These are phyloP conservation scores for Poecilia latipinna DNA, from an alignment of 2,113 vertebrate genomes.

Conservation along the genomic window DNA sequence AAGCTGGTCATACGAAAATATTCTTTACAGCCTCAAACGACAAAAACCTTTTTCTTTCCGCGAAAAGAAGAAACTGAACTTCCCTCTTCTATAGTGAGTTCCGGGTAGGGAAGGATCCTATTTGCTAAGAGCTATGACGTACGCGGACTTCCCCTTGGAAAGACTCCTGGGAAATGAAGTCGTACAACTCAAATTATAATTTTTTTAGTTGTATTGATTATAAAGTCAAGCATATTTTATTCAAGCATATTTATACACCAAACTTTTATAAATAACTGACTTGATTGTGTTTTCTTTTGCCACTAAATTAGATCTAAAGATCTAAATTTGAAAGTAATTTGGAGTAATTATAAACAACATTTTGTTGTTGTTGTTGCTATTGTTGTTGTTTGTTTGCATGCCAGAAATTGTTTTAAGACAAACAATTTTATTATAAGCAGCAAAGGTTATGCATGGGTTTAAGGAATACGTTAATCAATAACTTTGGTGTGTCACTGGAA, in stretches of 20 bases:
- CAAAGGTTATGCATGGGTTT: neutral
- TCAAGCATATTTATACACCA: neutral
- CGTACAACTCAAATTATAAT: neutral
- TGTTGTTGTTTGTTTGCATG: neutral
- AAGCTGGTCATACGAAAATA: neutral
- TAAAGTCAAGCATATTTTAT: neutral
- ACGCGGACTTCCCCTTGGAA: rapidly evolving
- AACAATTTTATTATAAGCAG: neutral
- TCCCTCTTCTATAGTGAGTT: conserved; percentile 54
- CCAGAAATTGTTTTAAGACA: neutral
- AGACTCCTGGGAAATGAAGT: conserved; percentile 63
- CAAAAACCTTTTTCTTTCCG: neutral
- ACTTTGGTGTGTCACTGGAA: neutral
- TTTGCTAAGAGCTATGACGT: conserved; percentile 47
- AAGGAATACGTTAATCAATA: neutral
- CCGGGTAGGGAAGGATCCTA: conserved; percentile 32
- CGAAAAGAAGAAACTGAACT: conserved; percentile 57
- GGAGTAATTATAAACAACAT: neutral
- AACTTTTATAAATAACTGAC: too few relatives aligned
- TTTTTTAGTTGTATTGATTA: neutral
- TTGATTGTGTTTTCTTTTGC: too few relatives aligned
- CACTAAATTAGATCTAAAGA: too few relatives aligned
- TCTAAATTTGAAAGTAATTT: too few relatives aligned
- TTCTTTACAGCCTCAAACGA: neutral
- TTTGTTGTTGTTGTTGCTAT: neutral